A percentile compares a stretch with the other conserved stretches of the same genome.
Evolutionary conservation across 2,113 vertebrate genomes (phyloP).

Genomic region (Apeltes quadracus): DNA sequence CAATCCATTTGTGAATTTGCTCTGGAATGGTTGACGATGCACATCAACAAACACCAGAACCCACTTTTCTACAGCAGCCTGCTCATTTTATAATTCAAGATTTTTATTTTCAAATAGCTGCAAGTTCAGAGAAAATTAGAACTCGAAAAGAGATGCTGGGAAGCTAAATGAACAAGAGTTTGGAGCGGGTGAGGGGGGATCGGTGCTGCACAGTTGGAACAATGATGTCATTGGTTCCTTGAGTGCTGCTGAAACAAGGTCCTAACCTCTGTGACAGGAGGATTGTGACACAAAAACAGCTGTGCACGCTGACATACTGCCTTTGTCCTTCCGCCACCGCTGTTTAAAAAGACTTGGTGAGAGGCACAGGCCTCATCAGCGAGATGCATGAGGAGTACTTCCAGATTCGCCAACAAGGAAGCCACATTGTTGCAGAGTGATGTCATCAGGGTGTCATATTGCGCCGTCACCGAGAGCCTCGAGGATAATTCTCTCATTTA

Average conservation of each 20-base stretch:
- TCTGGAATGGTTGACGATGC: conserved; percentile 6
- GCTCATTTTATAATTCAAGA: conserved; percentile 26
- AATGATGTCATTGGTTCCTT: conserved; percentile 74
- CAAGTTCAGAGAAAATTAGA: conserved; percentile 31
- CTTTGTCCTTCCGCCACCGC: conserved; percentile 52
- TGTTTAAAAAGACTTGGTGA: conserved; percentile 50
- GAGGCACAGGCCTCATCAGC: conserved; percentile 39
- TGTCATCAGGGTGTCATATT: conserved; percentile 59
- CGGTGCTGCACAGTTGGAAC: conserved; percentile 48
- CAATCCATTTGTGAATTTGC: background rate
- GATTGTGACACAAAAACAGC: conserved; percentile 70
- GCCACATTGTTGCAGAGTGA: conserved; percentile 25
- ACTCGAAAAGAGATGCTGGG: conserved; percentile 16
- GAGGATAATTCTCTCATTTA: conserved; percentile 43
- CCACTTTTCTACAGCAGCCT: conserved; percentile 2
- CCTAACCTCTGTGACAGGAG: conserved; percentile 61
- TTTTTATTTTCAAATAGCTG: conserved; percentile 37
- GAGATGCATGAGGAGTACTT: conserved; percentile 33
- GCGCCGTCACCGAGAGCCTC: conserved; percentile 41
- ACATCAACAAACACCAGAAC: conserved; percentile 6
- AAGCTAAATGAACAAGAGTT: conserved; percentile 6
- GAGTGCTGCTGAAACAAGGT: conserved; percentile 56
- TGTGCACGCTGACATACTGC: conserved; percentile 59
- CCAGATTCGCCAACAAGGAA: conserved; percentile 36
- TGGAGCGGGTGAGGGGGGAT: conserved; percentile 26